phyloP scores from a whole-genome alignment of 2,113 vertebrate species.

The Cephalopholis sonnerati region DNA sequence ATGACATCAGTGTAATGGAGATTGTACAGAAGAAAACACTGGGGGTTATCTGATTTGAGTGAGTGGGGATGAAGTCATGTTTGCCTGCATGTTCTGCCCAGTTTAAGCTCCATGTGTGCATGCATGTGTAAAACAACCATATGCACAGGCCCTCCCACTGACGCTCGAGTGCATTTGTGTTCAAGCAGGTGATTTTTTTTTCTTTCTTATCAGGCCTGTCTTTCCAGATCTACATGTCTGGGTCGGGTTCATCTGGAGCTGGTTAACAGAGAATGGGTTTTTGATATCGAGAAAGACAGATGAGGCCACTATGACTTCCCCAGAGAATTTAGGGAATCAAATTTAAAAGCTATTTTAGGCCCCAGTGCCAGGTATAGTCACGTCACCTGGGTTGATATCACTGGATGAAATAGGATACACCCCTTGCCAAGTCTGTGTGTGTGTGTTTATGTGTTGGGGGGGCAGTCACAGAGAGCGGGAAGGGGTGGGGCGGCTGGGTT shows the following conservation, averaged over 20 bases:
- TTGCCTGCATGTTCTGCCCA: background rate
- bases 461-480: background rate
- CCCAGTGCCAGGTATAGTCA: slow-evolving; percentile 67
- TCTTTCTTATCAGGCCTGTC: slow-evolving; percentile 1
- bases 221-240: slow-evolving; percentile 13
- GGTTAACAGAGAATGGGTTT: slow-evolving; percentile 45
- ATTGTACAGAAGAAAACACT: background rate
- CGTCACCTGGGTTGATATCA: slow-evolving; percentile 64
- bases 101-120: background rate
- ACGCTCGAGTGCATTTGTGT: background rate
- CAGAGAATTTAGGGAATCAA: slow-evolving; percentile 70
- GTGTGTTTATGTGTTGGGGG: background rate
- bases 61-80: background rate
- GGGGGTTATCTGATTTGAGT: background rate
- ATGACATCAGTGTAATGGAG: background rate
- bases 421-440: slow-evolving; percentile 32
- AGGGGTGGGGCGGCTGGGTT: slow-evolving; percentile 1
- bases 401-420: slow-evolving; percentile 68
- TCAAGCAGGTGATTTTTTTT: background rate
- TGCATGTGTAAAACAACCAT: background rate
- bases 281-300: slow-evolving; percentile 64
- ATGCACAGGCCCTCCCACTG: background rate
- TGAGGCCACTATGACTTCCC: slow-evolving; percentile 62
- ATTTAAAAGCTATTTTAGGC: slow-evolving; percentile 77
- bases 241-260: slow-evolving; percentile 47